Conservation (phyloP, 2,797 vertebrate species). For the Momotus momota region DNA sequence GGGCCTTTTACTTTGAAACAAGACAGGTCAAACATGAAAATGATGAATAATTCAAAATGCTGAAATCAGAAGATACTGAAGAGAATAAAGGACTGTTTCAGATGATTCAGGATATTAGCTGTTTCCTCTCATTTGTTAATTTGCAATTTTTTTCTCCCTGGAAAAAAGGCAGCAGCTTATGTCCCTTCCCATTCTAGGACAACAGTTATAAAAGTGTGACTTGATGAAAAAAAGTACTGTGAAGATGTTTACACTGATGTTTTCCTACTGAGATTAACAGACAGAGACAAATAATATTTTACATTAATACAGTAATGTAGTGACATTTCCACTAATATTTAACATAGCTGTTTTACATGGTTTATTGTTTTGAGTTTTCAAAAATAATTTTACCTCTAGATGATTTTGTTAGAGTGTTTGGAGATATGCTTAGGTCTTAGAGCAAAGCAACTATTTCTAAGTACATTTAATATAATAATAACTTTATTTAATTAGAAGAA, state of each 20-base stretch:
- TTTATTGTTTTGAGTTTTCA: neutral
- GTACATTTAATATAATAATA: neutral
- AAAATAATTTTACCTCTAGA: constrained; percentile 31
- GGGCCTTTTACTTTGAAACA: constrained; percentile 39
- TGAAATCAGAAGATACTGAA: constrained; percentile 21
- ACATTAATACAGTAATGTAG: neutral
- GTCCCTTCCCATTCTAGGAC: neutral
- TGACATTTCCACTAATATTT: neutral
- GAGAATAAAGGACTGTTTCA: neutral
- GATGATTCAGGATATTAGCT: neutral
- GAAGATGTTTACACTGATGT: neutral
- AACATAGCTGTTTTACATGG: neutral
- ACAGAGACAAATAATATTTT: neutral
- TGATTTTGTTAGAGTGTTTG: neutral
- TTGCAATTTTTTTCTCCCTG: neutral
- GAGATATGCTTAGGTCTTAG: neutral
- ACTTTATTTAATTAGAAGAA: neutral
- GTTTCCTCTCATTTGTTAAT: neutral
- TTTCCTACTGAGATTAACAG: neutral
- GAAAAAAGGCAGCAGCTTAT: neutral
- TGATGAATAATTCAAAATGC: constrained; percentile 48
- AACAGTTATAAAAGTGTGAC: neutral
- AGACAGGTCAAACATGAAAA: constrained; percentile 34
- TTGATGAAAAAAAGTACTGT: neutral
- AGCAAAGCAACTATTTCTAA: neutral